Conservation (phyloP, 2,888 invertebrate genomes). For the Latheticus oryzae region DNA sequence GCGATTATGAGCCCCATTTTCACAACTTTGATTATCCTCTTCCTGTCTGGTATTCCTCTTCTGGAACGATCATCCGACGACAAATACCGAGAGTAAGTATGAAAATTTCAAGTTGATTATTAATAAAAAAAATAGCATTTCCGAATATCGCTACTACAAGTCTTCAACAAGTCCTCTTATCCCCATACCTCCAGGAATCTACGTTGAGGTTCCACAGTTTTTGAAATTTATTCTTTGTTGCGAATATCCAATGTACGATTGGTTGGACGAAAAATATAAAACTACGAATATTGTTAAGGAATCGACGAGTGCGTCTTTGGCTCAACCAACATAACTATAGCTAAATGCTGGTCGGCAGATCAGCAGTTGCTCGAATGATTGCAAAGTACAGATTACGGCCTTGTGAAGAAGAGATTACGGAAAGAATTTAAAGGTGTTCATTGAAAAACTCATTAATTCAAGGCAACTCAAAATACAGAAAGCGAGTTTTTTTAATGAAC, state of each 20-base stretch:
- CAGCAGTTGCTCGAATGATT: constrained; percentile 46
- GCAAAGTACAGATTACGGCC: constrained; percentile 52
- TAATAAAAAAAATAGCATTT: constrained; percentile 70
- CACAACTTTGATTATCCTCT: constrained; percentile 86
- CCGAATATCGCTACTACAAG: constrained; percentile 90
- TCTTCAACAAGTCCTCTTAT: constrained; percentile 89
- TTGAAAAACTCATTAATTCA: no score
- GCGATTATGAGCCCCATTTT: constrained; percentile 89
- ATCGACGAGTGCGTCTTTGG: constrained; percentile 78
- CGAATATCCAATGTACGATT: constrained; percentile 90
- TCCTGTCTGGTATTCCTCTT: constrained; percentile 90
- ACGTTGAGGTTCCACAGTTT: constrained; percentile 86
- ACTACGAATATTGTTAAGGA: constrained; percentile 71
- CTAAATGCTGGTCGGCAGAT: constrained; percentile 62
- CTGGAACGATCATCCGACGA: constrained; percentile 90
- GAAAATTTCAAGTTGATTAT: no score
- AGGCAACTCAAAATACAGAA: no score
- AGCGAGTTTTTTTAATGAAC: no score
- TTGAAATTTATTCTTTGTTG: constrained; percentile 88
- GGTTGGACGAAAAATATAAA: constrained; percentile 72
- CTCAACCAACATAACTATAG: constrained; percentile 79
- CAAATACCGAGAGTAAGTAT: constrained; percentile 87
- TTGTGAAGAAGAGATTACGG: no score
- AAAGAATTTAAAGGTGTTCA: no score
- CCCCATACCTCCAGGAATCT: constrained; percentile 87